These are phyloP conservation scores for Enoplosus armatus DNA, from an alignment of 2,797 vertebrate genomes.

Conservation along the genomic window DNA sequence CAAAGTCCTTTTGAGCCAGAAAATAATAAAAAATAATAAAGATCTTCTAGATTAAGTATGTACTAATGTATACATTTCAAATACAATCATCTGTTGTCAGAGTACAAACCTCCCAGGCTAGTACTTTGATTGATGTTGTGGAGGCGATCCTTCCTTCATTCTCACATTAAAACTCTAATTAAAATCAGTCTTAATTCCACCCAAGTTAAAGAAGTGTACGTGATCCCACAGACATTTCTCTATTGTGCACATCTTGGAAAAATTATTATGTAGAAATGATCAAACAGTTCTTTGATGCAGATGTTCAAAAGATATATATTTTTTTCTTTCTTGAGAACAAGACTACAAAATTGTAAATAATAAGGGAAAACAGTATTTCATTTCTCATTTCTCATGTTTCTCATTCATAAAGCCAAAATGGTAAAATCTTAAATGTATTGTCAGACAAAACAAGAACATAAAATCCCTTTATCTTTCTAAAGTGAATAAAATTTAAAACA, in stretches of 20 bases:
- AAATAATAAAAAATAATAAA: too few species aligned
- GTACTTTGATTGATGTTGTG: background rate
- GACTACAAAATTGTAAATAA: background rate
- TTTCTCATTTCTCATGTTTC: slow-evolving; percentile 6
- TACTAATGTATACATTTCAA: slow-evolving; percentile 9
- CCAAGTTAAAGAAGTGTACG: background rate
- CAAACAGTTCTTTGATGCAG: background rate
- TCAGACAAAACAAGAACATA: background rate
- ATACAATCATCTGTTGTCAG: background rate
- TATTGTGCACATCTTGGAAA: background rate
- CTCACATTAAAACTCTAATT: slow-evolving; percentile 8
- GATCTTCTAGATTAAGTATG: background rate
- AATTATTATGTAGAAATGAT: background rate
- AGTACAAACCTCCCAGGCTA: background rate
- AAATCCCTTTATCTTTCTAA: background rate
- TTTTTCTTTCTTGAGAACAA: slow-evolving; percentile 4
- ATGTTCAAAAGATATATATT: slow-evolving; percentile 1
- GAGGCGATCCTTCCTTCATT: background rate
- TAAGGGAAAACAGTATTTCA: background rate
- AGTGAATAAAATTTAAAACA: background rate
- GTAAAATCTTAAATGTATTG: background rate
- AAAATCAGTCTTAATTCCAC: background rate
- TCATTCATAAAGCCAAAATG: background rate
- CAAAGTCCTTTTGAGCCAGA: slow-evolving; percentile 5
- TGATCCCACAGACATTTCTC: background rate